These are phyloP conservation scores for Dromas ardeola DNA, from an alignment of 2,113 vertebrate genomes.

Conservation along the genomic window DNA sequence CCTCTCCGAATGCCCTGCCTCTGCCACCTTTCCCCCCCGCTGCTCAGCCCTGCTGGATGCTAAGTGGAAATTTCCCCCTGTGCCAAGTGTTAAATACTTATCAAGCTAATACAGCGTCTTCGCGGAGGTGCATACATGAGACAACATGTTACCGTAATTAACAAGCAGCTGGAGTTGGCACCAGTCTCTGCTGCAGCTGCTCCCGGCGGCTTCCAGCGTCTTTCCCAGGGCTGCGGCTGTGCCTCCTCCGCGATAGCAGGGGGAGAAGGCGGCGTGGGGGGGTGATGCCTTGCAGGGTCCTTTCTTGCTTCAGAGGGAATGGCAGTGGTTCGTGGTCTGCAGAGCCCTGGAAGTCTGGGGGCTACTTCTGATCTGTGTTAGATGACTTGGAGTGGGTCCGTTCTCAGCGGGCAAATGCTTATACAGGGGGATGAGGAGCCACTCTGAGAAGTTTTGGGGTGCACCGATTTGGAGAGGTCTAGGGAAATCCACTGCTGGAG, in stretches of 20 bases:
- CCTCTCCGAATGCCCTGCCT: not conserved
- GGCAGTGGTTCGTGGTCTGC: accelerated
- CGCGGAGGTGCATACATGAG: slow-evolving; percentile 51
- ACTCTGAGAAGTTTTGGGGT: not conserved
- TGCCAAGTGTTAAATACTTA: slow-evolving; percentile 60
- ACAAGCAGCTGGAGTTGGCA: slow-evolving; percentile 57
- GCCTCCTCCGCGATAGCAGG: not conserved
- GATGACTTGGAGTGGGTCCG: accelerated
- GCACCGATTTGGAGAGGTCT: accelerated
- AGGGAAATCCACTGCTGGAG: not conserved
- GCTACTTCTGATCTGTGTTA: not conserved
- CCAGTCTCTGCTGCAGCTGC: slow-evolving; percentile 13
- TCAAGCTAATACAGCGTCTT: slow-evolving; percentile 47
- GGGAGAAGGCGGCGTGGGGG: not conserved
- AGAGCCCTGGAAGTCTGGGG: not conserved
- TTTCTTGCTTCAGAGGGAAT: not conserved
- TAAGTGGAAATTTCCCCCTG: slow-evolving; percentile 17
- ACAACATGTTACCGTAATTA: slow-evolving; percentile 56
- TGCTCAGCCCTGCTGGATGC: slow-evolving; percentile 16
- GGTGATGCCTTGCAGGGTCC: not conserved
- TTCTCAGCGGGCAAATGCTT: not conserved
- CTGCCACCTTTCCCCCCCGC: slow-evolving; percentile 7
- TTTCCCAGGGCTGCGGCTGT: slow-evolving; percentile 38
- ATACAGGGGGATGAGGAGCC: not conserved
- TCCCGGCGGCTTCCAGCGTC: not conserved